Percentiles rank a stretch among this genome's conserved stretches.
Evolutionary conservation across 1,140 invertebrate genomes (phyloP).

Genomic region (Micrasema longulum): DNA sequence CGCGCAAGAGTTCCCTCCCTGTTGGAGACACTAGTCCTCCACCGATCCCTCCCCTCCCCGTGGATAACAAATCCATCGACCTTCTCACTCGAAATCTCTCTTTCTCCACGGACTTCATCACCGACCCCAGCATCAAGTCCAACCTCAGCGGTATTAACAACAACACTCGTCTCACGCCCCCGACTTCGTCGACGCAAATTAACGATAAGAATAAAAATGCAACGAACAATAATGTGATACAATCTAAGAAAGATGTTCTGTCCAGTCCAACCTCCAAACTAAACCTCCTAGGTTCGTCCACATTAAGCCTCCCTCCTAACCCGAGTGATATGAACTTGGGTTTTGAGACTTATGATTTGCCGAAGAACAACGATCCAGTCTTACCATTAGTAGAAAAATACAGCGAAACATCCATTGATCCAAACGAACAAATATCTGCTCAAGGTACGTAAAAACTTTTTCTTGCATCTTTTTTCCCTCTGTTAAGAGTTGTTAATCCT

Average conservation of each 20-base stretch:
- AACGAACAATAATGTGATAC: conserved; percentile 41
- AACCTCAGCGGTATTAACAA: conserved; percentile 44
- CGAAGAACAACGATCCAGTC: conserved; percentile 66
- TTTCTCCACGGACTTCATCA: conserved; percentile 65
- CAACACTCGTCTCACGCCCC: conserved; percentile 27
- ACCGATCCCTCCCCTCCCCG: conserved; percentile 47
- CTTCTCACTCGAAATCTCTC: conserved; percentile 63
- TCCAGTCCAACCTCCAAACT: conserved; percentile 43
- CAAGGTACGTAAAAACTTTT: conserved; percentile 64
- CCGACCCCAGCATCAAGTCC: conserved; percentile 58
- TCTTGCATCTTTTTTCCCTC: no score
- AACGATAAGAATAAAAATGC: conserved; percentile 40
- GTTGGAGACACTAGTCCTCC: conserved; percentile 49
- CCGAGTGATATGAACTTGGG: conserved; percentile 40
- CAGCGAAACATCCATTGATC: conserved; percentile 64
- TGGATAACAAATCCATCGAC: conserved; percentile 63
- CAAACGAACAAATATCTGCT: conserved; percentile 63
- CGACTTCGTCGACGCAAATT: conserved; percentile 4
- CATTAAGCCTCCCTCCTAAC: conserved; percentile 49
- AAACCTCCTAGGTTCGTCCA: conserved; percentile 46
- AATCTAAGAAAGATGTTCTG: conserved; percentile 44
- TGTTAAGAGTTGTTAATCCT: no score
- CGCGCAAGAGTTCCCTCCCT: conserved; percentile 61
- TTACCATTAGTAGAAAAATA: conserved; percentile 62
- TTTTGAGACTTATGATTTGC: conserved; percentile 68